These are phyloP conservation scores for Unio delphinus DNA, from an alignment of 2,888 invertebrate genomes.

Conservation along the genomic window DNA sequence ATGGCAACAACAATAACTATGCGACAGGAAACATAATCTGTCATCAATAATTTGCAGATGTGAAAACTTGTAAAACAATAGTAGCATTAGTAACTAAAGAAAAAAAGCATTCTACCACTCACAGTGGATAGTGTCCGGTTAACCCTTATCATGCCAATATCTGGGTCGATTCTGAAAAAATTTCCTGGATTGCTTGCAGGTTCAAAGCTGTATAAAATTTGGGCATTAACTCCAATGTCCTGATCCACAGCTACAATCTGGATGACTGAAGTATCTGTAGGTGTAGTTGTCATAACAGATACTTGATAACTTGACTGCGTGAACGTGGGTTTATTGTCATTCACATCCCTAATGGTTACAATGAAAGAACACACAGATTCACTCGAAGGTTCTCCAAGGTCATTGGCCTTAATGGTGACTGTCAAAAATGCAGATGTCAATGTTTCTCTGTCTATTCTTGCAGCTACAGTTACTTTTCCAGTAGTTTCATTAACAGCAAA, in stretches of 20 bases:
- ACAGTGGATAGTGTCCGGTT: slow-evolving; percentile 82
- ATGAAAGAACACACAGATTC: slow-evolving; percentile 83
- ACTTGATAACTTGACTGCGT: slow-evolving; percentile 31
- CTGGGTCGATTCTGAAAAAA: slow-evolving; percentile 96
- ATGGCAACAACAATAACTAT: too few species aligned
- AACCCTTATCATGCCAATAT: slow-evolving; percentile 96
- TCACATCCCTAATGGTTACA: slow-evolving; percentile 50
- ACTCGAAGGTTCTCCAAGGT: slow-evolving; percentile 1
- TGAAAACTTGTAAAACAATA: too few species aligned
- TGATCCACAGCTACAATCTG: slow-evolving; percentile 77
- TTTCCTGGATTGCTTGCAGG: slow-evolving; percentile 82
- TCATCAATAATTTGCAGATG: too few species aligned
- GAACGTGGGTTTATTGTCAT: slow-evolving; percentile 55
- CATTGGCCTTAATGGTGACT: not conserved
- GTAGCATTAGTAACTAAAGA: too few species aligned
- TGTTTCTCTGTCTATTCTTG: too few species aligned
- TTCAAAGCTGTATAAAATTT: slow-evolving; percentile 41
- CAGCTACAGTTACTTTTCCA: too few species aligned
- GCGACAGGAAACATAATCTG: too few species aligned
- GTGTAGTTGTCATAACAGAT: slow-evolving; percentile 22
- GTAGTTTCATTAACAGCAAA: slow-evolving; percentile 65
- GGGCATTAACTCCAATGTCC: slow-evolving; percentile 95
- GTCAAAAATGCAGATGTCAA: too few species aligned
- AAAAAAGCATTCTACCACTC: too few species aligned
- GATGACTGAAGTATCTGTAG: too few species aligned